Evolutionary conservation across 2,113 vertebrate genomes (phyloP).

Genomic region (Cyanoramphus novaezelandiae): DNA sequence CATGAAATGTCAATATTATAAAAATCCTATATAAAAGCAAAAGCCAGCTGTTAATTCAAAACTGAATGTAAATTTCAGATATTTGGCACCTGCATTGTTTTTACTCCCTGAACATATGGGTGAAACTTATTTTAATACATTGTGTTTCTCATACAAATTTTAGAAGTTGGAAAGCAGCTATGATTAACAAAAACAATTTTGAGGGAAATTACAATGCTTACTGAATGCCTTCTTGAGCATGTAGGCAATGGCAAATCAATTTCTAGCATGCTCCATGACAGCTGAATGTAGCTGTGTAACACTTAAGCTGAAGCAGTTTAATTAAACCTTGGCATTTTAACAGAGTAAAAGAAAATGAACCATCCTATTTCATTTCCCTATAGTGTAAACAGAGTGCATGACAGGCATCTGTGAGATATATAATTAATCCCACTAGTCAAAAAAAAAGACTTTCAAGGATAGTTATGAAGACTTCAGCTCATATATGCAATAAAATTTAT

Average conservation of each 20-base stretch:
- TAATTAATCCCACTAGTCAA: constrained; percentile 52
- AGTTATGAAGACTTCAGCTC: constrained; percentile 12
- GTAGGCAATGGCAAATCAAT: constrained; percentile 46
- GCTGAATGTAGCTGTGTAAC: constrained; percentile 42
- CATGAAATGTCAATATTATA: neutral
- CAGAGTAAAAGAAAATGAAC: constrained; percentile 64
- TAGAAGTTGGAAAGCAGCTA: neutral
- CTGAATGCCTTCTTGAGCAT: constrained; percentile 37
- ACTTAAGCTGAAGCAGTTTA: constrained; percentile 59
- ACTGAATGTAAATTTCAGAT: neutral
- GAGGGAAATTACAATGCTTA: constrained; percentile 18
- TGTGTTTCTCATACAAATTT: constrained; percentile 18
- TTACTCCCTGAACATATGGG: neutral
- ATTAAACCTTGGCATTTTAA: constrained; percentile 68
- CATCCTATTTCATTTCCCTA: constrained; percentile 50
- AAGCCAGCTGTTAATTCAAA: neutral
- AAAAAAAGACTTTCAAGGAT: constrained; percentile 29
- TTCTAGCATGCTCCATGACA: constrained; percentile 43
- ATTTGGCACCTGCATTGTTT: neutral
- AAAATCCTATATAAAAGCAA: neutral
- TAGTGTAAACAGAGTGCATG: constrained; percentile 49
- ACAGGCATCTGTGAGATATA: constrained; percentile 47
- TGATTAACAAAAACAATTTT: constrained; percentile 50
- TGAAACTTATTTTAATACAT: constrained; percentile 6
- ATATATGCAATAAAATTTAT: constrained; percentile 1